Evolutionary conservation across 2,888 invertebrate species (phyloP).

Genomic region (Eupithecia inturbata): DNA sequence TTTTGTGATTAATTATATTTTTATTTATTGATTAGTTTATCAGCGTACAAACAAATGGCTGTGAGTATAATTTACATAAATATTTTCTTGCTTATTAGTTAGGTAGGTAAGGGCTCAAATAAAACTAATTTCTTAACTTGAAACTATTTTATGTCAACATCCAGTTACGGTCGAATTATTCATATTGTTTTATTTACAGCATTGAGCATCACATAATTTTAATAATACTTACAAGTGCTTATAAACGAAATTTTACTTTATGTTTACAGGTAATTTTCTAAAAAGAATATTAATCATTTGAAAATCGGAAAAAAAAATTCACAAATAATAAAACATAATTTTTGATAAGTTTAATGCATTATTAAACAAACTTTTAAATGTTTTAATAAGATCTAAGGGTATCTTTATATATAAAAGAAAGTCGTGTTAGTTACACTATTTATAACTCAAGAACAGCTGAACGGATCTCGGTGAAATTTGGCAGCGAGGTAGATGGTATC

Average conservation of each 20-base stretch:
- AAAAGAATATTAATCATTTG: background rate
- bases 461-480: too few species aligned
- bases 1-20: too few species aligned
- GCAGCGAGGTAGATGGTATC: too few species aligned
- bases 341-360: background rate
- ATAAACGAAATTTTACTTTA: slow-evolving; percentile 8
- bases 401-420: too few species aligned
- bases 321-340: background rate
- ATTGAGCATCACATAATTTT: slow-evolving; percentile 69
- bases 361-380: background rate
- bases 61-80: too few species aligned
- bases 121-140: slow-evolving; percentile 71
- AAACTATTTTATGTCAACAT: slow-evolving; percentile 83
- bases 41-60: too few species aligned
- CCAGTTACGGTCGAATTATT: slow-evolving; percentile 67
- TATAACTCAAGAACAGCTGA: too few species aligned
- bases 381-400: background rate
- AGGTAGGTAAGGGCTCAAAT: slow-evolving; percentile 49
- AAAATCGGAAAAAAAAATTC: background rate
- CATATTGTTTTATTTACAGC: slow-evolving; percentile 71
- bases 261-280: background rate
- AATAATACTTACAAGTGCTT: slow-evolving; percentile 23
- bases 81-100: background rate
- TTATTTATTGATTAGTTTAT: too few species aligned
- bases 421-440: too few species aligned